Evolutionary conservation across 2,797 vertebrate genomes (phyloP).

Genomic region (Lycodopsis pacificus): DNA sequence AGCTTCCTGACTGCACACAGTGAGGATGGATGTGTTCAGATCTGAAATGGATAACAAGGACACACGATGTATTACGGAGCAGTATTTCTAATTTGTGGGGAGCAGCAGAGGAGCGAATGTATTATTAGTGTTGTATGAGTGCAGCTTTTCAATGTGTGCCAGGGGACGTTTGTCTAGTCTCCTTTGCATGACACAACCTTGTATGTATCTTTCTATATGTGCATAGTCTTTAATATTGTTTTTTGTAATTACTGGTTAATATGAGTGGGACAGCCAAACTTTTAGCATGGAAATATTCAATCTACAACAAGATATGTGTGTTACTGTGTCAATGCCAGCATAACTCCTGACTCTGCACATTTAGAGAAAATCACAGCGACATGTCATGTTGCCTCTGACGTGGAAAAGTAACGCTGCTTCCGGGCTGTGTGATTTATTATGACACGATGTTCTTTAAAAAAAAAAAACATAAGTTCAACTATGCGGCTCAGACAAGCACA

Average conservation of each 20-base stretch:
- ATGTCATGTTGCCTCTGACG: slow-evolving; percentile 32
- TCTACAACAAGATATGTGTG: neutral
- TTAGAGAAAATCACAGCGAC: neutral
- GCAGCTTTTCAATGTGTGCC: neutral
- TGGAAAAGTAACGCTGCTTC: slow-evolving; percentile 9
- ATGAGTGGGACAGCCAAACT: neutral
- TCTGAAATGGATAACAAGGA: slow-evolving; percentile 35
- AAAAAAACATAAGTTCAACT: slow-evolving; percentile 18
- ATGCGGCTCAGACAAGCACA: slow-evolving; percentile 39
- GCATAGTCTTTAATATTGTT: neutral
- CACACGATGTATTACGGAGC: neutral
- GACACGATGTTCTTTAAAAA: slow-evolving; percentile 32
- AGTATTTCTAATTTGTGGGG: neutral
- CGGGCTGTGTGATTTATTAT: slow-evolving; percentile 33
- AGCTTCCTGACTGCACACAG: slow-evolving; percentile 36
- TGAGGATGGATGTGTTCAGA: slow-evolving; percentile 35
- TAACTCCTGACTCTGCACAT: neutral
- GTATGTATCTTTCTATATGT: neutral
- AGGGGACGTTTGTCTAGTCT: neutral
- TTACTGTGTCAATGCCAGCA: neutral
- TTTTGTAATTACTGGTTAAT: neutral
- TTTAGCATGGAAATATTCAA: too few species aligned
- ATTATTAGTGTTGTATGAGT: neutral
- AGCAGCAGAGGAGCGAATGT: neutral
- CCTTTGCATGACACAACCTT: neutral